A percentile compares a stretch with the other conserved stretches of the same genome.
phyloP scores from a whole-genome alignment of 2,113 vertebrate genomes.

The Ageneiosus marmoratus region DNA sequence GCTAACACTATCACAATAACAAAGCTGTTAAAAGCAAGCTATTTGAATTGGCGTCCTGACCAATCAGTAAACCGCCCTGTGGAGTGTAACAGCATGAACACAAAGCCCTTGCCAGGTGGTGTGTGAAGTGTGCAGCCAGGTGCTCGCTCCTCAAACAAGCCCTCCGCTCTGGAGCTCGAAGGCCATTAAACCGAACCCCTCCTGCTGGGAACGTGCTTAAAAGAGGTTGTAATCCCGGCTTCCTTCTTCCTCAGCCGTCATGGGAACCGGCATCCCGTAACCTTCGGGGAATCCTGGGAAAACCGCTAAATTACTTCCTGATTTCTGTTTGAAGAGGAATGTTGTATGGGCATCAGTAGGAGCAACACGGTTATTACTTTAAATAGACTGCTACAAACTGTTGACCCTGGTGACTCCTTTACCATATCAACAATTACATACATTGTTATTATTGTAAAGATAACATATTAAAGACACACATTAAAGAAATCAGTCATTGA shows the following conservation, averaged over 20 bases:
- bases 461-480: no score
- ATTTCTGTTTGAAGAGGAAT: conserved; percentile 9
- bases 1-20: not conserved
- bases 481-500: no score
- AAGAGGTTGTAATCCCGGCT: conserved; percentile 4
- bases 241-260: conserved; percentile 36
- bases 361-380: no score
- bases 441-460: no score
- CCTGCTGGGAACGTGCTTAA: conserved; percentile 39
- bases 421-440: no score
- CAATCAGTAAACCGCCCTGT: not conserved
- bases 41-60: not conserved
- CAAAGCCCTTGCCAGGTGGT: not conserved
- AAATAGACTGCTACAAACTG: no score
- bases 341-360: not conserved
- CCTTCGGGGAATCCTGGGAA: conserved; percentile 36
- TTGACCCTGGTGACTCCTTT: no score
- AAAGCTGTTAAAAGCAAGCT: not conserved
- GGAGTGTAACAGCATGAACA: conserved; percentile 2
- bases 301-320: conserved; percentile 19
- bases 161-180: conserved; percentile 10
- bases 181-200: conserved; percentile 30
- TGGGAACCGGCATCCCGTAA: conserved; percentile 39
- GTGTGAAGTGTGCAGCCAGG: conserved; percentile 30
- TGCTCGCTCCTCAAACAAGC: conserved; percentile 33